Percentiles rank a stretch among this genome's conserved stretches.
phyloP scores from a whole-genome alignment of 2,888 invertebrate genomes.

The Apodemia hepburni region DNA sequence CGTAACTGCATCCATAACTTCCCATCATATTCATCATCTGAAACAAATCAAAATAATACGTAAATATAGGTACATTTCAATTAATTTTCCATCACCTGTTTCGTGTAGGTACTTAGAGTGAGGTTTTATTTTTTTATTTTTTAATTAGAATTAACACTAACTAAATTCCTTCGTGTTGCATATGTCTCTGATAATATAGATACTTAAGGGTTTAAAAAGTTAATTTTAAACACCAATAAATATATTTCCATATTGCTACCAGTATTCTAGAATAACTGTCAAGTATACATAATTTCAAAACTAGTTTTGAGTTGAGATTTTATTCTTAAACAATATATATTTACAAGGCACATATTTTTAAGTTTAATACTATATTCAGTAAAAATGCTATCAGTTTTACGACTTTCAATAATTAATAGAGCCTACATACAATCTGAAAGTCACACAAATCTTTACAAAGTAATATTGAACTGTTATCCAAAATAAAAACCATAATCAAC shows the following conservation, averaged over 20 bases:
- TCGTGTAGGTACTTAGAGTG: too few relatives aligned
- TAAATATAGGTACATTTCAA: background rate
- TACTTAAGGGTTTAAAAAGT: too few relatives aligned
- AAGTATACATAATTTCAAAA: background rate
- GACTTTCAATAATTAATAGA: background rate
- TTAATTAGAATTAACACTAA: too few relatives aligned
- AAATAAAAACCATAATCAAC: background rate
- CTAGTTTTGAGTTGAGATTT: background rate
- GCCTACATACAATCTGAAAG: background rate
- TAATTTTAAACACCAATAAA: too few relatives aligned
- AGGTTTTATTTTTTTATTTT: too few relatives aligned
- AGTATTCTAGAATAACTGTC: too few relatives aligned
- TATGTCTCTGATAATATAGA: too few relatives aligned
- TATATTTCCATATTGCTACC: too few relatives aligned
- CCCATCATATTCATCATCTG: slow-evolving; percentile 74
- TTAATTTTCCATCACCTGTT: too few relatives aligned
- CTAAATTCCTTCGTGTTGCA: too few relatives aligned
- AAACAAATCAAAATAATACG: slow-evolving; percentile 33
- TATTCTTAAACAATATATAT: too few relatives aligned
- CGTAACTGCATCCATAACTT: slow-evolving; percentile 64
- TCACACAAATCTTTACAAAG: background rate
- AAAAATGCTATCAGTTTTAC: background rate
- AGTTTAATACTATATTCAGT: background rate
- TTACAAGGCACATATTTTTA: too few relatives aligned
- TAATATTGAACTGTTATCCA: background rate